A percentile compares a stretch with the other conserved stretches of the same genome.
phyloP scores from a whole-genome alignment of 2,797 vertebrate species.

The Triplophysa bombifrons region DNA sequence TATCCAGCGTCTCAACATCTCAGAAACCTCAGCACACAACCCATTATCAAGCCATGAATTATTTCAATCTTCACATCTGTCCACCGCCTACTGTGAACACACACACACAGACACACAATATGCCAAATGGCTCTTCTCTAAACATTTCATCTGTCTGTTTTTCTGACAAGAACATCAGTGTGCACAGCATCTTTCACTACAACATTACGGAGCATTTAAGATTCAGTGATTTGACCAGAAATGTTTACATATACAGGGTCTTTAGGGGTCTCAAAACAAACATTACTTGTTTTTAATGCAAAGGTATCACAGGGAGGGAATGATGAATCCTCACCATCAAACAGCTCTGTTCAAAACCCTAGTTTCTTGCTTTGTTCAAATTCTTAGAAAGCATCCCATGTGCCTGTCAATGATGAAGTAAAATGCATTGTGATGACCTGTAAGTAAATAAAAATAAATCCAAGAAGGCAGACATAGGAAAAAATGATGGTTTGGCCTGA shows the following conservation, averaged over 20 bases:
- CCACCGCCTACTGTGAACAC: constrained; percentile 37
- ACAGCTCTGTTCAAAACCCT: background rate
- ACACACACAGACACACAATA: constrained; percentile 60
- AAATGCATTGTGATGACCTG: too few relatives aligned
- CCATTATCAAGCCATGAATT: constrained; percentile 75
- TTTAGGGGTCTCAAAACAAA: constrained; percentile 21
- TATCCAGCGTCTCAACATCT: constrained; percentile 65
- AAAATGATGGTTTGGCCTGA: too few relatives aligned
- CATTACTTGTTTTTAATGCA: background rate
- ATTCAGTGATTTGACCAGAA: constrained; percentile 33
- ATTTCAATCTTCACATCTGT: constrained; percentile 67
- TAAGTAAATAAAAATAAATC: too few relatives aligned
- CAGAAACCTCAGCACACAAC: constrained; percentile 67
- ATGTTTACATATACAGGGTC: background rate
- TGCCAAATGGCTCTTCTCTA: constrained; percentile 67
- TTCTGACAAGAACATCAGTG: constrained; percentile 33
- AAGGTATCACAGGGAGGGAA: background rate
- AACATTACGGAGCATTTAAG: constrained; percentile 47
- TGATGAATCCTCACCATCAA: background rate
- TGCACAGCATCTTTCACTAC: constrained; percentile 37
- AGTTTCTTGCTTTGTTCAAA: too few relatives aligned
- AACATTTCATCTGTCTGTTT: constrained; percentile 48
- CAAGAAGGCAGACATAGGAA: too few relatives aligned
- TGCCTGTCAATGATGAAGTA: too few relatives aligned
- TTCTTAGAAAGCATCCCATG: too few relatives aligned